These are phyloP conservation scores for Sander vitreus DNA, from an alignment of 2,113 vertebrate genomes.

Conservation along the genomic window DNA sequence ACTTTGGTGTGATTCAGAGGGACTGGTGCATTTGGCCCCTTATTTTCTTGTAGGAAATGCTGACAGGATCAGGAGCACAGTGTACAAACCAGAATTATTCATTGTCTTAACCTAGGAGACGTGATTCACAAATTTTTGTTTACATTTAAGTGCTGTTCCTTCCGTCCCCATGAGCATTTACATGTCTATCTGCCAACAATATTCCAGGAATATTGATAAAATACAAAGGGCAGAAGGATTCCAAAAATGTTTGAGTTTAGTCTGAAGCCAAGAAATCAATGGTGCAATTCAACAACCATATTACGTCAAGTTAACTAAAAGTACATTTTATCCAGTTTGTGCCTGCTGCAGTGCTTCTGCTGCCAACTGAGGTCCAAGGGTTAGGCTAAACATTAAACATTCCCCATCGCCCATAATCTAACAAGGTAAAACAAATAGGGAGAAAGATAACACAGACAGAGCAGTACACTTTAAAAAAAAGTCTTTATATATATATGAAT, in stretches of 20 bases:
- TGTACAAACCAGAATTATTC: constrained; percentile 54
- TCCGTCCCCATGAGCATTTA: constrained; percentile 24
- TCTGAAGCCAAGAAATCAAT: constrained; percentile 54
- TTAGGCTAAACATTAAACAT: constrained; percentile 65
- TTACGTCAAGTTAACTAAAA: constrained; percentile 65
- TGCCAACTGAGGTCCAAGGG: constrained; percentile 71
- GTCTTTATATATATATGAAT: constrained; percentile 48
- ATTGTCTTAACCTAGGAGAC: constrained; percentile 25
- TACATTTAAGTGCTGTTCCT: constrained; percentile 13
- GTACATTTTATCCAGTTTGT: constrained; percentile 59
- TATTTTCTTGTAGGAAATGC: constrained; percentile 61
- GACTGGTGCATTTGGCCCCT: constrained; percentile 49
- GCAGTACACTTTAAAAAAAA: constrained; percentile 57
- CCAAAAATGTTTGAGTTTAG: constrained; percentile 62
- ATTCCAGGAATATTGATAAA: constrained; percentile 67
- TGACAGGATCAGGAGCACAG: constrained; percentile 62
- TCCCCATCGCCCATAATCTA: constrained; percentile 43
- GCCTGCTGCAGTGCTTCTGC: constrained; percentile 60
- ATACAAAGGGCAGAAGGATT: constrained; percentile 57
- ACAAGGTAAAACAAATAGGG: constrained; percentile 67
- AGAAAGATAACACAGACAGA: constrained; percentile 76
- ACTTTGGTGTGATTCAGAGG: constrained; percentile 87
- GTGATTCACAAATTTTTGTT: constrained; percentile 17
- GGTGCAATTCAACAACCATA: constrained; percentile 55
- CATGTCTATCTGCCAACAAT: constrained; percentile 20